Evolutionary conservation across 2,113 vertebrate species (phyloP), one percentile per base, ranked within the genome.

Genomic region (Lipophrys pholis): DNA sequence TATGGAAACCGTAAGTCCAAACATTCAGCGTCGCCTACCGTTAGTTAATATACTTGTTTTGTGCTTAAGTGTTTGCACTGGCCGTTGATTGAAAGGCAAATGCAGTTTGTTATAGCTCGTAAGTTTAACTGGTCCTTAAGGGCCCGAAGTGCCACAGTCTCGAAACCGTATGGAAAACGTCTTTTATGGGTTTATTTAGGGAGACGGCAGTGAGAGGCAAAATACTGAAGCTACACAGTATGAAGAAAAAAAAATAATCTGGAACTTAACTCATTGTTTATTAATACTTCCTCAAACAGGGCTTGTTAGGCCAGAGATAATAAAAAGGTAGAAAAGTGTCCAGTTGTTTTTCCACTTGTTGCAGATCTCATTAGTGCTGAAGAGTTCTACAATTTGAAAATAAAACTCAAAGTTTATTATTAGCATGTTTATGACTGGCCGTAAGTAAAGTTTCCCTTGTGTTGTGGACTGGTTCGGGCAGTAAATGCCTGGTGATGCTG

Each of bases 51-150:
- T 80, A 53, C 35, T 80, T 82, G 69, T 80, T 86, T 85, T 80
- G 65, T 76, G 56, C 80, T 80, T 86, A 82, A 85, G 82, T 83
- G 83, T 73, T 80, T 67, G 56, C 81, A 76, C 85, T 83, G 69
- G 80, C 71, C 76, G 40, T 16, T 62, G 55, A 88, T 90, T 85
- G 40, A 90, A 88, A 80, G 76, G 61, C 61, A 54, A 78, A 72
- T 73, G 67, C 54, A 67, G 86, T 89, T 87, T 89, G 83, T 89
- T 90, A 86, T 81, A 65, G 72, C 69, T 63, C 79, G 75, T 86
- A 90, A 78, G 57, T 87, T 89, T 85, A 85, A 87, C 66, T 61
- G 80, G 74, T 69, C 63, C 56, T 69, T 69, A 16, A 55, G 78
- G 80, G 75, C 56, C 61, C 49, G 38, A 42, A 39, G 56, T 35